Percentiles rank a stretch among this genome's conserved stretches.
Conservation (phyloP, 2,113 vertebrate species). For the Pantherophis guttatus region DNA sequence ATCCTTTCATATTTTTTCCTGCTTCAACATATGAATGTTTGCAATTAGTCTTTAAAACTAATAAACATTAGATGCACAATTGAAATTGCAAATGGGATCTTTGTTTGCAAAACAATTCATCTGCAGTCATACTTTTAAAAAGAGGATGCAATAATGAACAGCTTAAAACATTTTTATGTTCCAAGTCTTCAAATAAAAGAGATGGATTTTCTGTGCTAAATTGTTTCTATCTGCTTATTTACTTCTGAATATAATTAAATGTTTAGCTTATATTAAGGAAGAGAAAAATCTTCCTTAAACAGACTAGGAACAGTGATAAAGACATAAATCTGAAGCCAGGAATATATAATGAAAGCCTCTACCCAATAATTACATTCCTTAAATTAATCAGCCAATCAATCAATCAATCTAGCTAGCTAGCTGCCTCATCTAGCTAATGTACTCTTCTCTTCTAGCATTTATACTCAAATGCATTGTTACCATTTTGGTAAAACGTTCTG, state of each 20-base stretch:
- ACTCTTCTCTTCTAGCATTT: not conserved
- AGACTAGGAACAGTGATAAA: not conserved
- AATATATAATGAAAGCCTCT: not conserved
- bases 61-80: constrained; percentile 50
- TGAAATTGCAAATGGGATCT: constrained; percentile 36
- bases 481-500: not conserved
- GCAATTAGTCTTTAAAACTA: constrained; percentile 44
- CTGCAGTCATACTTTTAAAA: constrained; percentile 32
- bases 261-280: not conserved
- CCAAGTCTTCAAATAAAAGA: constrained; percentile 65
- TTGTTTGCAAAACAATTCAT: constrained; percentile 36
- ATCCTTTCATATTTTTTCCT: constrained; percentile 40
- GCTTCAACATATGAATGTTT: constrained; percentile 44
- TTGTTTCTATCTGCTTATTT: constrained; percentile 41
- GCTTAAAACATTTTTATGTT: constrained; percentile 52
- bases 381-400: not conserved
- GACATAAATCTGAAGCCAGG: not conserved
- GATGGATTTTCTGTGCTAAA: constrained; percentile 46
- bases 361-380: not conserved
- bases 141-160: constrained; percentile 52
- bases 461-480: not conserved
- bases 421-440: not conserved
- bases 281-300: too few species aligned
- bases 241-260: not conserved
- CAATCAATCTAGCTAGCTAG: not conserved